Evolutionary conservation across 35 echinoderm and acorn worm species (phyloP).

Genomic region (Ophiothrix spiculata): DNA sequence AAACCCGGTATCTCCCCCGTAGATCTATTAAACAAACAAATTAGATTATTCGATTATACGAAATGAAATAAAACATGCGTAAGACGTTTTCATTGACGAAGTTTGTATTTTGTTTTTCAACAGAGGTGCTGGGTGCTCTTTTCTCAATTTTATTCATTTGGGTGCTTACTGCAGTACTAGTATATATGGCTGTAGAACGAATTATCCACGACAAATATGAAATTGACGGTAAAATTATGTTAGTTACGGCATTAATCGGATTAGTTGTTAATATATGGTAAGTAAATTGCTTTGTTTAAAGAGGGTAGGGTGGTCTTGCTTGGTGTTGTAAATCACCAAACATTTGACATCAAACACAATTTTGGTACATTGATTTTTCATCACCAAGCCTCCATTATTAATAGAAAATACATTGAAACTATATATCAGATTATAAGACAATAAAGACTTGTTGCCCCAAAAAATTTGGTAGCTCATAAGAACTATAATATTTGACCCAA

Average conservation of each 20-base stretch:
- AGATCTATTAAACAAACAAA: no score
- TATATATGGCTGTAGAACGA: slow-evolving; percentile 28
- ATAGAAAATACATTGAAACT: no score
- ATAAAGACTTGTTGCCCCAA: no score
- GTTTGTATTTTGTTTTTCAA: slow-evolving; percentile 1
- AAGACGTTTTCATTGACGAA: not conserved
- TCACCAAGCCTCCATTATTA: no score
- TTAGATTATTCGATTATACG: not conserved
- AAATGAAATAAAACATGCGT: not conserved
- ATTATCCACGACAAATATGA: slow-evolving; percentile 10
- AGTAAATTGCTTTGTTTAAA: slow-evolving; percentile 16
- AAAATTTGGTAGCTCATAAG: no score
- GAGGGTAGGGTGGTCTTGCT: not conserved
- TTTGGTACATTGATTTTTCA: no score
- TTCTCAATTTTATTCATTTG: slow-evolving; percentile 43
- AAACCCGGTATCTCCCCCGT: no score
- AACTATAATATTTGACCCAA: not conserved
- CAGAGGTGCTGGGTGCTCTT: slow-evolving; percentile 53
- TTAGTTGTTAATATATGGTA: slow-evolving; percentile 48
- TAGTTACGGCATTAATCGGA: slow-evolving; percentile 45
- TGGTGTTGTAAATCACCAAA: no score
- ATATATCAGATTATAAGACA: no score
- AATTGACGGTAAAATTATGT: slow-evolving; percentile 45
- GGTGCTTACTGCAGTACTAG: slow-evolving; percentile 37
- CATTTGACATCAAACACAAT: no score